Conservation (phyloP, 2,797 vertebrate genomes). For the Pseudochromis fuscus region DNA sequence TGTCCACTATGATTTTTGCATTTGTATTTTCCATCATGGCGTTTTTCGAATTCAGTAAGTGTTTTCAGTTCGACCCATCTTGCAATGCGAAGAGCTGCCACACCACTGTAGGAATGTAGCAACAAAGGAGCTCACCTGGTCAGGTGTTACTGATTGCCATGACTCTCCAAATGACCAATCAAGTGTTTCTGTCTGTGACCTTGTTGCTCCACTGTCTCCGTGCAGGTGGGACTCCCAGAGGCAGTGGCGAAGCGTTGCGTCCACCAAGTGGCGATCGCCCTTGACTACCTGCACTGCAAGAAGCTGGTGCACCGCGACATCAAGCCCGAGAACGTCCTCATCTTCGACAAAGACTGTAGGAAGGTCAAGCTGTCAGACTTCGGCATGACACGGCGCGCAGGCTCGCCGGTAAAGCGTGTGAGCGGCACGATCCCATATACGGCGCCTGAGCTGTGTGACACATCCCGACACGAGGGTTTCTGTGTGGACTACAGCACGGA, state of each 20-base stretch:
- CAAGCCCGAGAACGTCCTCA: constrained; percentile 88
- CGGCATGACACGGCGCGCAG: constrained; percentile 86
- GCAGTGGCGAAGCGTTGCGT: constrained; percentile 85
- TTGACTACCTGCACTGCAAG: constrained; percentile 87
- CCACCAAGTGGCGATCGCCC: constrained; percentile 86
- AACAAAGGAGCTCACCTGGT: too few relatives aligned
- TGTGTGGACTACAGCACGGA: constrained; percentile 86
- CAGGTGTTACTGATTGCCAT: not conserved
- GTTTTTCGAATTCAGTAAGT: too few relatives aligned
- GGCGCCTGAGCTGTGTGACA: constrained; percentile 86
- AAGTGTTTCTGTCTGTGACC: not conserved
- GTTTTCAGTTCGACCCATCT: too few relatives aligned
- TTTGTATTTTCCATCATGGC: too few relatives aligned
- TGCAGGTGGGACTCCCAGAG: constrained; percentile 86
- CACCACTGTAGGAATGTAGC: too few relatives aligned
- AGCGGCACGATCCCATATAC: constrained; percentile 89
- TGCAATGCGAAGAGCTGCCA: too few relatives aligned
- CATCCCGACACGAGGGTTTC: constrained; percentile 82
- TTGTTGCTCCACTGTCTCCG: not conserved
- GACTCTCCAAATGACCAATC: not conserved
- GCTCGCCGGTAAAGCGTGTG: constrained; percentile 85
- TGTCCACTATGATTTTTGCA: too few relatives aligned
- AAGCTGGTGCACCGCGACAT: constrained; percentile 88
- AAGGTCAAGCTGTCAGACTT: constrained; percentile 89
- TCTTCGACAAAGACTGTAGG: constrained; percentile 87